Conservation (phyloP, 1,140 invertebrate genomes). For the Gyrodactylus bullatarudis region DNA sequence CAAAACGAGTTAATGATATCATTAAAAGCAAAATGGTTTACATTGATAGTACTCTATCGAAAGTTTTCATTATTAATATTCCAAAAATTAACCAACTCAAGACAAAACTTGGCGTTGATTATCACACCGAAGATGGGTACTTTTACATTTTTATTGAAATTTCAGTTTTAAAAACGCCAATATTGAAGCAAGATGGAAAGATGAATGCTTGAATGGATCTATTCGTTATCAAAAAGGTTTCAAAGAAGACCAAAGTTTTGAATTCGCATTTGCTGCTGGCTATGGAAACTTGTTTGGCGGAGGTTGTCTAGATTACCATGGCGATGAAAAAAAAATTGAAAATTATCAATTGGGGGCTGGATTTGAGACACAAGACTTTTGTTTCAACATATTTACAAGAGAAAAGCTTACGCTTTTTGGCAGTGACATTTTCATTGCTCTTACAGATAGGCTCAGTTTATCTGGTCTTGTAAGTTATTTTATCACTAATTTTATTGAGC, state of each 20-base stretch:
- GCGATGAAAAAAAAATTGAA: neutral
- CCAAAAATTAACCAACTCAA: neutral
- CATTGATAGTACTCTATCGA: neutral
- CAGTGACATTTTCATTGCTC: neutral
- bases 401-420: neutral
- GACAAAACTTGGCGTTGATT: neutral
- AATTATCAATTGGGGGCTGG: neutral
- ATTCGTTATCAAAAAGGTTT: neutral
- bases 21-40: neutral
- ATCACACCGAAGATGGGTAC: neutral
- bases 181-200: neutral
- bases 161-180: neutral
- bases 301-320: neutral
- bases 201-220: neutral
- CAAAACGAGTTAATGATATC: neutral
- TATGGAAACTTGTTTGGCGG: neutral
- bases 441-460: neutral
- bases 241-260: neutral
- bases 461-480: neutral
- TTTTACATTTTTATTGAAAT: neutral
- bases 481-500: neutral
- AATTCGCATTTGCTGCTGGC: neutral
- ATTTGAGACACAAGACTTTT: neutral
- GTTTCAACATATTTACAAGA: neutral
- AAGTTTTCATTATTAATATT: neutral